These are phyloP conservation scores for Melikaiella ostensackeni DNA, from an alignment of 2,888 invertebrate species.

Conservation along the genomic window DNA sequence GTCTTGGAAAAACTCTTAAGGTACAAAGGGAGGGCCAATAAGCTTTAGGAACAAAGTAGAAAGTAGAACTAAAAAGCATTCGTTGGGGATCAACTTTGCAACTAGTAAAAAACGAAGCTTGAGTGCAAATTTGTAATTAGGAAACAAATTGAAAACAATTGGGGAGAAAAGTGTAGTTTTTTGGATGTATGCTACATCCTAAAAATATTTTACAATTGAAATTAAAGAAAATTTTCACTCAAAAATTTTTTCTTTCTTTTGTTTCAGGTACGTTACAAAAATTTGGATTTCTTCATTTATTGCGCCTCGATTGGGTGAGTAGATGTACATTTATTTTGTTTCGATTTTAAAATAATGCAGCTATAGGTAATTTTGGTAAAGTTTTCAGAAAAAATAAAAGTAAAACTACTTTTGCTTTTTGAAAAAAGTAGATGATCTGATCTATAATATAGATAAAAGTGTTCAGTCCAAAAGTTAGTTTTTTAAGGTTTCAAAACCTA, in stretches of 20 bases:
- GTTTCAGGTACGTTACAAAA: background rate
- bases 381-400: no score
- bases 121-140: background rate
- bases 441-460: no score
- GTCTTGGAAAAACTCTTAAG: background rate
- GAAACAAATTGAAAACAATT: background rate
- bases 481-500: no score
- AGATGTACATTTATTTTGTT: background rate
- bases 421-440: no score
- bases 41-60: background rate
- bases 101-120: background rate
- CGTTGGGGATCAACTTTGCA: background rate
- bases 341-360: no score
- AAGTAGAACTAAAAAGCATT: background rate
- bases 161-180: background rate
- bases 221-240: background rate
- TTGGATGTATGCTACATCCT: no score
- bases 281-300: no score
- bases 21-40: conserved; percentile 2
- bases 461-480: no score
- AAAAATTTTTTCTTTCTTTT: background rate
- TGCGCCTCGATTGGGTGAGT: background rate
- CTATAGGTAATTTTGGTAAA: no score
- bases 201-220: background rate
- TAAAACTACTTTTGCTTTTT: no score